Percentiles rank a stretch among this genome's conserved stretches.
phyloP scores from a whole-genome alignment of 2,888 invertebrate species.

The Hydriomena furcata region DNA sequence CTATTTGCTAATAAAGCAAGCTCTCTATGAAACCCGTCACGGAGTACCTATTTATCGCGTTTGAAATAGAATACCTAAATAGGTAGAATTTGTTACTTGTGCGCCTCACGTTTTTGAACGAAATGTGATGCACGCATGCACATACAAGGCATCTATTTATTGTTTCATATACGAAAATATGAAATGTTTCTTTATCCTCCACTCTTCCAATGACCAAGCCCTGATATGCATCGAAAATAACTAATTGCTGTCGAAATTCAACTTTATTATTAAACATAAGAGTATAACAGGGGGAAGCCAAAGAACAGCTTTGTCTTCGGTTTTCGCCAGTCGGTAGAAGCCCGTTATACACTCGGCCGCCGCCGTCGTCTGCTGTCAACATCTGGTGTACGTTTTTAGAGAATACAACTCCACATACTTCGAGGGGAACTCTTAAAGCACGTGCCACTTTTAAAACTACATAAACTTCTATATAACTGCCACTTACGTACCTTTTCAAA shows the following conservation, averaged over 20 bases:
- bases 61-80: too few relatives aligned
- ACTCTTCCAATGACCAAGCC: slow-evolving; percentile 7
- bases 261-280: slow-evolving; percentile 13
- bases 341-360: slow-evolving; percentile 53
- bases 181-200: too few relatives aligned
- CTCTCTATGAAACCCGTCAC: slow-evolving; percentile 55
- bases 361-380: slow-evolving; percentile 44
- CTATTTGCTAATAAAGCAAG: slow-evolving; percentile 62
- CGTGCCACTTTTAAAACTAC: slow-evolving; percentile 45
- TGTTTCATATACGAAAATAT: too few relatives aligned
- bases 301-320: slow-evolving; percentile 40
- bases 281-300: slow-evolving; percentile 25
- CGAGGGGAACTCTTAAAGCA: slow-evolving; percentile 40
- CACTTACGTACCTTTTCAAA: neutral
- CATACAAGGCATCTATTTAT: slow-evolving; percentile 19
- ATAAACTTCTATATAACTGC: slow-evolving; percentile 29
- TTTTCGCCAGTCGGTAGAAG: too few relatives aligned
- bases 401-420: slow-evolving; percentile 47
- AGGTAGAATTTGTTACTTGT: slow-evolving; percentile 46
- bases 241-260: slow-evolving; percentile 2
- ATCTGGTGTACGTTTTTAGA: slow-evolving; percentile 49
- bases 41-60: slow-evolving; percentile 50
- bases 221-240: neutral
- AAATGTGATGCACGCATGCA: slow-evolving; percentile 33
- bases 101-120: slow-evolving; percentile 40